Conservation (phyloP, 2,113 vertebrate genomes). For the Lucifuga dentata region DNA sequence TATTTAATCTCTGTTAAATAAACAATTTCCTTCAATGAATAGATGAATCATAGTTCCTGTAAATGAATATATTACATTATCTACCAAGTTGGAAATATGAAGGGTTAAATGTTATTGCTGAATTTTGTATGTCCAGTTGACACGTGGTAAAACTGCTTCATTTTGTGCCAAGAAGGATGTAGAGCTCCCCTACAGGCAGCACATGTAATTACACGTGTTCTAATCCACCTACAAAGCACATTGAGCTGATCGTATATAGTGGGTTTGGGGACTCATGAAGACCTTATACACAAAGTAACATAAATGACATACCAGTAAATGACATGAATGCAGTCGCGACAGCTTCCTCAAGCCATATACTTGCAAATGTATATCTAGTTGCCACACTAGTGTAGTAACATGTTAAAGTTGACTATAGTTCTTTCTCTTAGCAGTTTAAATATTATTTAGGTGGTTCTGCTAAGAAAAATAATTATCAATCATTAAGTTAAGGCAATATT, state of each 20-base stretch:
- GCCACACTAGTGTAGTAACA: too few relatives aligned
- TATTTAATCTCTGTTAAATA: constrained; percentile 15
- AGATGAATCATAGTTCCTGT: not conserved
- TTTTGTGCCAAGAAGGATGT: constrained; percentile 55
- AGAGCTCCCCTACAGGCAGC: constrained; percentile 80
- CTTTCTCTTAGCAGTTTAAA: constrained; percentile 5
- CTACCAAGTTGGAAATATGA: not conserved
- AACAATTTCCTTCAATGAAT: constrained; percentile 15
- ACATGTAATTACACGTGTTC: constrained; percentile 50
- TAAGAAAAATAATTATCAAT: not conserved
- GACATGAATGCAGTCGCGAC: not conserved
- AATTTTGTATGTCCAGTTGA: constrained; percentile 27
- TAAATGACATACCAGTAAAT: constrained; percentile 12
- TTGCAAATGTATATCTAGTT: too few relatives aligned
- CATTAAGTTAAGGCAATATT: constrained; percentile 2
- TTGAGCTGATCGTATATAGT: constrained; percentile 34
- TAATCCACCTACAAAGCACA: constrained; percentile 5
- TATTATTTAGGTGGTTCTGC: constrained; percentile 2
- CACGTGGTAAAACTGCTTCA: constrained; percentile 18
- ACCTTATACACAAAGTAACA: too few relatives aligned
- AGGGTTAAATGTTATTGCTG: constrained; percentile 5
- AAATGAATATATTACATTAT: not conserved
- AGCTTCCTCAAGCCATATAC: constrained; percentile 24
- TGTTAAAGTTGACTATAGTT: constrained; percentile 5
- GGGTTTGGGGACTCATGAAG: too few relatives aligned